Percentiles rank a stretch among this genome's conserved stretches.
Conservation (phyloP, 2,797 vertebrate genomes). For the Orestias chungarensis region DNA sequence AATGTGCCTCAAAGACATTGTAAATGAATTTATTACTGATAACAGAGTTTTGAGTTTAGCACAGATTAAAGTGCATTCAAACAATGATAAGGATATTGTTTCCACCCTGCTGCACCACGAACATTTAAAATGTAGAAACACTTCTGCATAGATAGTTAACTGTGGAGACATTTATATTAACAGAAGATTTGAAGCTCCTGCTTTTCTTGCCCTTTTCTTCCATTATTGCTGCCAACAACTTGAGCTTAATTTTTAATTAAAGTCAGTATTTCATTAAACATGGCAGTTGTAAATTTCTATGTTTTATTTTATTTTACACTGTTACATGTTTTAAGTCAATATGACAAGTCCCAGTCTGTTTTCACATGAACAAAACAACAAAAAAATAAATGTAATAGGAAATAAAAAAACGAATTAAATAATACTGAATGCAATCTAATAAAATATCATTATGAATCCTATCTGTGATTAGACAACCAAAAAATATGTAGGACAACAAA, state of each 20-base stretch:
- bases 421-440: neutral
- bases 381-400: neutral
- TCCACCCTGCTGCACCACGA: neutral
- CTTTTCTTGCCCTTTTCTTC: neutral
- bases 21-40: neutral
- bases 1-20: conserved; percentile 14
- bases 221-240: neutral
- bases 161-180: neutral
- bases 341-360: neutral
- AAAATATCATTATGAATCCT: neutral
- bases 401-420: neutral
- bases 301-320: neutral
- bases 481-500: neutral
- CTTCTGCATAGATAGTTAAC: neutral
- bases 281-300: too few species aligned
- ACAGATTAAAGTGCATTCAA: neutral
- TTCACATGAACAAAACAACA: neutral
- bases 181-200: neutral
- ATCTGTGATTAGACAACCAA: neutral
- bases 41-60: neutral
- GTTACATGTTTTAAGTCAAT: neutral
- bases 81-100: neutral
- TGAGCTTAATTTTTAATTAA: too few species aligned
- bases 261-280: neutral
- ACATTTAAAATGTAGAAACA: neutral